A percentile compares a stretch with the other conserved stretches of the same genome.
Conservation (phyloP, 2,113 vertebrate species). For the Cricetomys ansorgei region DNA sequence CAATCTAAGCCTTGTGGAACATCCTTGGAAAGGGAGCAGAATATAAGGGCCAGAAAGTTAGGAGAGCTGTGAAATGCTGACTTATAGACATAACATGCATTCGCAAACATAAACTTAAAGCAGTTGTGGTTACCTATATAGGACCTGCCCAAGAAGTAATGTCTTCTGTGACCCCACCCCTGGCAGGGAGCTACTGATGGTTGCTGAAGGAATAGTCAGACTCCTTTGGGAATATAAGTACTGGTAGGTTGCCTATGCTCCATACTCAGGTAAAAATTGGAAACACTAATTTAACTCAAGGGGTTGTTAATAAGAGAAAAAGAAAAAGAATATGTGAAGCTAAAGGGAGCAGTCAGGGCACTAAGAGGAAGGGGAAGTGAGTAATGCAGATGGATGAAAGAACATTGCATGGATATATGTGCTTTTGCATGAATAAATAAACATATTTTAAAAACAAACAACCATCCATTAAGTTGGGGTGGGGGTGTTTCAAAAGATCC, state of each 20-base stretch:
- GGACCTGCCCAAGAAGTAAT: not conserved
- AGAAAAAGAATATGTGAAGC: not conserved
- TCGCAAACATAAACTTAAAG: not conserved
- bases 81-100: not conserved
- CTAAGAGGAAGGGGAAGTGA: rapidly evolving
- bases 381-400: not conserved
- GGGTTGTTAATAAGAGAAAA: too few species aligned
- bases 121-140: too few species aligned
- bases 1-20: too few species aligned
- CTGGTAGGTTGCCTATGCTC: too few species aligned
- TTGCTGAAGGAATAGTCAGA: not conserved
- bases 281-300: not conserved
- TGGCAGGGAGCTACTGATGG: not conserved
- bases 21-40: not conserved
- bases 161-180: not conserved
- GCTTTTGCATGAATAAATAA: not conserved
- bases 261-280: too few species aligned
- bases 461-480: not conserved
- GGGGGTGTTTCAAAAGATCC: rapidly evolving
- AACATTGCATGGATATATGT: not conserved
- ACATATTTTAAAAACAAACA: not conserved
- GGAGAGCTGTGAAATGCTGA: not conserved
- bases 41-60: not conserved
- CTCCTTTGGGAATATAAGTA: not conserved
- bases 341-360: not conserved